phyloP scores from a whole-genome alignment of 1,140 invertebrate genomes.

The Ostrea edulis region DNA sequence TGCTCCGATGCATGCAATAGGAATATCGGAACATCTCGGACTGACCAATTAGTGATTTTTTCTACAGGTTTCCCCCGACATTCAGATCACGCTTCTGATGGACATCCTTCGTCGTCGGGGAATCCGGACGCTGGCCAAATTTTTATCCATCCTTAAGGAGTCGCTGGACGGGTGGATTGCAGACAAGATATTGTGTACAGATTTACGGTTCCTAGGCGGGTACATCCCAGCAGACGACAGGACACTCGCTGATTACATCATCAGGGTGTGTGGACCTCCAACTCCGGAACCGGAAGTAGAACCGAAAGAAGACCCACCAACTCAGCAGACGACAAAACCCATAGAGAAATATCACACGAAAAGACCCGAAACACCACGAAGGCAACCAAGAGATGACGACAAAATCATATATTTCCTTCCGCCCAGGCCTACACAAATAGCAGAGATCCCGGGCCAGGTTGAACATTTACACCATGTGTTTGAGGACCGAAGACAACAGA shows the following conservation, averaged over 20 bases:
- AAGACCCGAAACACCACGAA: background rate
- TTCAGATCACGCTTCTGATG: slow-evolving; percentile 30
- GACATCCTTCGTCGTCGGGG: slow-evolving; percentile 37
- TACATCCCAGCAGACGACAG: background rate
- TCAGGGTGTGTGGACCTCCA: background rate
- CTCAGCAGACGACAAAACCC: background rate
- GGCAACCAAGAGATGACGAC: background rate
- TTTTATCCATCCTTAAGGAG: slow-evolving; percentile 32
- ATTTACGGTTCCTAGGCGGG: background rate
- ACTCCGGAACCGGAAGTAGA: background rate
- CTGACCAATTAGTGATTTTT: background rate
- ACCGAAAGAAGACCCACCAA: background rate
- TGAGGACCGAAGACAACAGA: slow-evolving; percentile 25
- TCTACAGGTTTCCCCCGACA: background rate
- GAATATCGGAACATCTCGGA: background rate
- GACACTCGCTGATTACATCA: background rate
- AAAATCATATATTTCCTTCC: background rate
- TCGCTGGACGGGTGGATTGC: slow-evolving; percentile 49
- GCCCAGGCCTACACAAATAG: background rate
- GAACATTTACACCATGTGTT: slow-evolving; percentile 6
- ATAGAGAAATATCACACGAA: background rate
- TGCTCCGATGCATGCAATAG: background rate
- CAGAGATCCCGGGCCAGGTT: slow-evolving; percentile 17
- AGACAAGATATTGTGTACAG: slow-evolving; percentile 40
- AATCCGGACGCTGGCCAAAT: slow-evolving; percentile 35